Evolutionary conservation across 1,140 invertebrate genomes (phyloP), one percentile per base, ranked within the genome.

Genomic region (Micrasema minimum): DNA sequence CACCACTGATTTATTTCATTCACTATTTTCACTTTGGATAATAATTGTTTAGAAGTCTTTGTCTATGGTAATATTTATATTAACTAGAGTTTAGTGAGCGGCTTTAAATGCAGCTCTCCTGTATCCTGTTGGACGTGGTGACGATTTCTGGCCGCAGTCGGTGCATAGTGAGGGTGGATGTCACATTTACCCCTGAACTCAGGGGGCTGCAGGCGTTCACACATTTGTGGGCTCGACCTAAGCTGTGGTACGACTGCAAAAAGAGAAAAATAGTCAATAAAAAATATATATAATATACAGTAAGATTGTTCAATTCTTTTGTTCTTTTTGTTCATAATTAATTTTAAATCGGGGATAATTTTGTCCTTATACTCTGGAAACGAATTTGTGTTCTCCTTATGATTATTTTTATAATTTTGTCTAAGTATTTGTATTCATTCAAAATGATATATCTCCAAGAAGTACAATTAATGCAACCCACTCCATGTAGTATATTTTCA

Each of bases 61-160:
- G 45, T 7, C 43, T 46, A 66, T 67, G 64, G 66, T 75, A 74
- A 64, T 71, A 71, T 57, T 26, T 74, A 66, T 12, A 43, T 61
- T 26, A 11, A 38, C 48, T 20, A 45, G 41, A 11, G 37, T 46
- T 18, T 35, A 55, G 18, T 48, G 14, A 45, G 37, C 11, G 18
- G 37, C 14, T 76, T 90, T 92, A 93, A 90, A 93, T 93, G 90
- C 91, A 93, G 85, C 91, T 93, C 85, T 93, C 91, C 82, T 93
- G 92, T 82, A 93, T 92, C 76, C 91, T 87, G 85, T 92, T 92
- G 48, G 91, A 92, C 51, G 91, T 91, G 73, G 92, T 93, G 69
- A 93, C 91, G 59, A 93, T 90, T 82, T 93, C 92, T 43, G 91
- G 91, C 70, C 89, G 87, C 74, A 88, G 83, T 62, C 88, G 83